Conservation (phyloP, 2,888 invertebrate genomes). For the Meloe dianella region DNA sequence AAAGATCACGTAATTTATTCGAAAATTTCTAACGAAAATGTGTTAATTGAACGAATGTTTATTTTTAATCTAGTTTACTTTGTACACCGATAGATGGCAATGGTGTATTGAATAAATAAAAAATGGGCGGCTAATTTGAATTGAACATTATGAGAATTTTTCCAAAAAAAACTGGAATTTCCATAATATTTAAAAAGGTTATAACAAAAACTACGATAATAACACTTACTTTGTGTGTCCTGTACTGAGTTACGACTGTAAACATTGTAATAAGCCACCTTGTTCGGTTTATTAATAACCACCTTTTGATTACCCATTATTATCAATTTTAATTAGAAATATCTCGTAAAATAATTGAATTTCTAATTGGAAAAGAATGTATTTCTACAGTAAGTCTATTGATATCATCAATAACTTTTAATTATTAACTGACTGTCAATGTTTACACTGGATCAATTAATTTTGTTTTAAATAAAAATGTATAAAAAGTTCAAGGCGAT, state of each 20-base stretch:
- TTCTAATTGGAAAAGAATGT: background rate
- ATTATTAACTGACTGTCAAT: background rate
- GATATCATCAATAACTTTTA: background rate
- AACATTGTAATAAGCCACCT: conserved; percentile 52
- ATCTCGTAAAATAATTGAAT: background rate
- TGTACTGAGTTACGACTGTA: conserved; percentile 51
- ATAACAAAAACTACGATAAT: background rate
- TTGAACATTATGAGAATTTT: conserved; percentile 7
- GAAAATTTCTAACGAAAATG: background rate
- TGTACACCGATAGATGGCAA: background rate
- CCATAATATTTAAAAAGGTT: no score
- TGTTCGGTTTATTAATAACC: conserved; percentile 21
- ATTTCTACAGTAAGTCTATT: background rate
- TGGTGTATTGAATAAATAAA: background rate
- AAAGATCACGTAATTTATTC: background rate
- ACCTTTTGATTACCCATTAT: background rate
- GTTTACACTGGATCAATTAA: background rate
- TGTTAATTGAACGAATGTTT: background rate
- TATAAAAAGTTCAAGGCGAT: background rate
- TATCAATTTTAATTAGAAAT: background rate
- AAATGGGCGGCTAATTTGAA: conserved; percentile 10
- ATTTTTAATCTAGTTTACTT: background rate
- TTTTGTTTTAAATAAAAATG: background rate
- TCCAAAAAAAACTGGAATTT: no score
- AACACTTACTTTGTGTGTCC: conserved; percentile 48